Evolutionary conservation across 2,888 invertebrate species (phyloP).

Genomic region (Horisme vitalbata): DNA sequence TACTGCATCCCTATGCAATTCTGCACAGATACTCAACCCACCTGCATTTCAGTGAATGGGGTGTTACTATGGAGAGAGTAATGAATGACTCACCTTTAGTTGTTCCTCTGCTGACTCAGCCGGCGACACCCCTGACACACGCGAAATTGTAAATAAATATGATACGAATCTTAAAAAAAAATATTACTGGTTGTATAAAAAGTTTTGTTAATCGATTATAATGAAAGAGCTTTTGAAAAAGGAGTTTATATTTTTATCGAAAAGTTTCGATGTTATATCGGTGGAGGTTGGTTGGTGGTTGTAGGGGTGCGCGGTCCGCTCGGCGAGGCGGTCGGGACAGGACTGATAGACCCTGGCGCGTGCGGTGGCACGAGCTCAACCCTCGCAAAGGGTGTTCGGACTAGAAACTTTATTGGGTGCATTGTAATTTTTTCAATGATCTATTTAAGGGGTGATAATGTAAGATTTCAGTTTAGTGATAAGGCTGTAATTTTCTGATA

Average conservation of each 20-base stretch:
- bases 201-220: slow-evolving; percentile 16
- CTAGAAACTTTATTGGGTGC: slow-evolving; percentile 28
- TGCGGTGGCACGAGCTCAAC: slow-evolving; percentile 57
- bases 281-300: slow-evolving; percentile 35
- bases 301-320: slow-evolving; percentile 77
- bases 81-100: slow-evolving; percentile 69
- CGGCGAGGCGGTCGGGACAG: slow-evolving; percentile 65
- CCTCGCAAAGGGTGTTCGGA: slow-evolving; percentile 57
- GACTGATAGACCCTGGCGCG: slow-evolving; percentile 72
- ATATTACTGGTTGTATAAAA: slow-evolving; percentile 21
- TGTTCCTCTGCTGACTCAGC: slow-evolving; percentile 73
- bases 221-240: slow-evolving; percentile 11
- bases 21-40: slow-evolving; percentile 31
- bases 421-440: slow-evolving; percentile 24
- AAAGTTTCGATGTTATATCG: slow-evolving; percentile 37
- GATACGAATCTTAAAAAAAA: slow-evolving; percentile 23
- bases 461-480: too few species aligned
- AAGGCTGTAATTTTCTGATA: too few species aligned
- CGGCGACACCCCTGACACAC: slow-evolving; percentile 67
- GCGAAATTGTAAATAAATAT: slow-evolving; percentile 32
- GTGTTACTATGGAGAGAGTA: slow-evolving; percentile 78
- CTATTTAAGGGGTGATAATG: background rate
- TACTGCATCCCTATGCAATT: slow-evolving; percentile 26
- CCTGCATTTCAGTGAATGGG: slow-evolving; percentile 55
- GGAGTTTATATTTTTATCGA: slow-evolving; percentile 28